A percentile compares a stretch with the other conserved stretches of the same genome.
Evolutionary conservation across 2,888 invertebrate species (phyloP).

Genomic region (Melanophora roralis): DNA sequence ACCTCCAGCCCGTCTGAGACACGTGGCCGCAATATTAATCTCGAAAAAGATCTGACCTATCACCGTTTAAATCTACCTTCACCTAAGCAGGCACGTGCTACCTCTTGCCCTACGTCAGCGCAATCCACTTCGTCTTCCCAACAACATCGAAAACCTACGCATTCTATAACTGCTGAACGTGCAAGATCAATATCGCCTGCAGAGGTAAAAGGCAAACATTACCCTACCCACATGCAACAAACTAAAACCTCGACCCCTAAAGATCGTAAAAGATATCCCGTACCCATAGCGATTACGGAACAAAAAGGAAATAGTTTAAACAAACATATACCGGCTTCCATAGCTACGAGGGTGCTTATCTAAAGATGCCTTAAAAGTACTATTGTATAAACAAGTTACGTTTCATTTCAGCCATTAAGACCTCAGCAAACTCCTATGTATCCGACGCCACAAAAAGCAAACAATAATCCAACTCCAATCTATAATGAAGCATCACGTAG

Average conservation of each 20-base stretch:
- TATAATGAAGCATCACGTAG: neutral
- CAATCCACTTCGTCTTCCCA: neutral
- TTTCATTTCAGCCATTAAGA: neutral
- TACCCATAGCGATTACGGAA: neutral
- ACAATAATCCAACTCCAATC: neutral
- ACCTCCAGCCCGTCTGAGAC: neutral
- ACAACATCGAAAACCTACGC: neutral
- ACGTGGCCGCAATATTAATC: neutral
- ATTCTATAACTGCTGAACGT: neutral
- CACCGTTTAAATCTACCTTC: conserved; percentile 7
- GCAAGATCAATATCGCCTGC: neutral
- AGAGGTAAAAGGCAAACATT: neutral
- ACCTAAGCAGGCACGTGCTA: neutral
- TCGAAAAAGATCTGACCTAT: neutral
- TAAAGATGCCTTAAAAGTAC: neutral
- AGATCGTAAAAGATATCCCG: neutral
- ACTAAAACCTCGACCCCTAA: neutral
- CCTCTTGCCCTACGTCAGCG: neutral
- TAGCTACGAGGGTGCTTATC: neutral
- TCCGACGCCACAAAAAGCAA: neutral
- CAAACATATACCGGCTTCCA: neutral
- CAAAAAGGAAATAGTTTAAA: neutral
- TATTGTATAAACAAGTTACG: no score
- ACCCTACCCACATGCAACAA: neutral
- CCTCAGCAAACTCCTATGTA: neutral